phyloP scores from a whole-genome alignment of 2,888 invertebrate genomes.

The Drosophila anomelani region DNA sequence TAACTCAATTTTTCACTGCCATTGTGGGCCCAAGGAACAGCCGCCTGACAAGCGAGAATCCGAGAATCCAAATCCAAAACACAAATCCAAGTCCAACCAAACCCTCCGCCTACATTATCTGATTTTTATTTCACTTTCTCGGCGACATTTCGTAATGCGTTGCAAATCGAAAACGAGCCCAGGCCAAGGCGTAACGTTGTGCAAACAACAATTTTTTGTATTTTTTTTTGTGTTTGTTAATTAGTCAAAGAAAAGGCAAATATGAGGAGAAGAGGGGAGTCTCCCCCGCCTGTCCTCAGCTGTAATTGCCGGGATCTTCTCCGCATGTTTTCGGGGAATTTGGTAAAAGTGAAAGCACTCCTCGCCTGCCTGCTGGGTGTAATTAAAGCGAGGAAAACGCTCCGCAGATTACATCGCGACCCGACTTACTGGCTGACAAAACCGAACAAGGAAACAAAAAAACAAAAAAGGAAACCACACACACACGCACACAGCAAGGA shows the following conservation, averaged over 20 bases:
- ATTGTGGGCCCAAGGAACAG: conserved; percentile 42
- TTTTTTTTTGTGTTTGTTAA: conserved; percentile 62
- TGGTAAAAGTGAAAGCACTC: conserved; percentile 1
- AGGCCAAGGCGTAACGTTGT: conserved; percentile 26
- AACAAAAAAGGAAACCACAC: background rate
- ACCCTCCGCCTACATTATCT: conserved; percentile 51
- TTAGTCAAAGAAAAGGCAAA: conserved; percentile 54
- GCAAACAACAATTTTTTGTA: conserved; percentile 52
- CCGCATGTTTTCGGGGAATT: conserved; percentile 25
- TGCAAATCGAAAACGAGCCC: conserved; percentile 67
- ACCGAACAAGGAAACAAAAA: background rate
- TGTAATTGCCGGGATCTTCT: conserved; percentile 28
- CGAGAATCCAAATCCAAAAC: conserved; percentile 3
- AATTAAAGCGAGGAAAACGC: conserved; percentile 64
- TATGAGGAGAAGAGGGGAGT: conserved; percentile 2
- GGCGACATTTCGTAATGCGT: conserved; percentile 72
- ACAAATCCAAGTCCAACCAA: conserved; percentile 2
- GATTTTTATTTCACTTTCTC: conserved; percentile 58
- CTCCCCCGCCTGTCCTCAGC: background rate
- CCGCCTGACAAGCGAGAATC: conserved; percentile 20
- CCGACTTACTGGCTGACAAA: conserved; percentile 2
- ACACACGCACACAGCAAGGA: background rate
- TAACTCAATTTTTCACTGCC: conserved; percentile 68
- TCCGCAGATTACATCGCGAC: conserved; percentile 56
- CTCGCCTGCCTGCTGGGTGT: conserved; percentile 41